Evolutionary conservation across 2,888 invertebrate genomes (phyloP).

Genomic region (Lapara coniferarum): DNA sequence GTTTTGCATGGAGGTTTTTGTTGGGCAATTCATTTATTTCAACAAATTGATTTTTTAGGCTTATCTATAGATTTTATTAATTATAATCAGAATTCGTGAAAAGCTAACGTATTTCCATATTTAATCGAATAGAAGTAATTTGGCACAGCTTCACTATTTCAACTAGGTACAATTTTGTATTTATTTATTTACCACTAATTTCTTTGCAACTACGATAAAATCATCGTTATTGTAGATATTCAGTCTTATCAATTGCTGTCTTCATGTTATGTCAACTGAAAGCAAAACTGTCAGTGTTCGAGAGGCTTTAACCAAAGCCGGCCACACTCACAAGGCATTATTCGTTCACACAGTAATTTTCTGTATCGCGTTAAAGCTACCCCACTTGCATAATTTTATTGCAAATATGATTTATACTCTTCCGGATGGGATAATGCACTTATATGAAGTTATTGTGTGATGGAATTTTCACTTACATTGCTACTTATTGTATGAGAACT

Average conservation of each 20-base stretch:
- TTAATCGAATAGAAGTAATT: too few species aligned
- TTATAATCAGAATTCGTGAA: too few species aligned
- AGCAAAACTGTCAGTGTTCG: conserved; percentile 14
- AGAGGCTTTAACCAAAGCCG: conserved; percentile 8
- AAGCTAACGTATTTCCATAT: too few species aligned
- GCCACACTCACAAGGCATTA: conserved; percentile 13
- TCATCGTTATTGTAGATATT: neutral
- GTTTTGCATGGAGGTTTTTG: neutral
- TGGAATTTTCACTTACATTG: neutral
- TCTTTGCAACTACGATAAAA: too few species aligned
- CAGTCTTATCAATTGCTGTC: too few species aligned
- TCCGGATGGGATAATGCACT: conserved; percentile 25
- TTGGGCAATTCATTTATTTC: neutral
- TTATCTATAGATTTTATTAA: too few species aligned
- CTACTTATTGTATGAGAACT: neutral
- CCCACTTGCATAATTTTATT: conserved; percentile 60
- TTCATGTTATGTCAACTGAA: neutral
- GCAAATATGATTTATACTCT: conserved; percentile 55
- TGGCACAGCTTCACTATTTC: too few species aligned
- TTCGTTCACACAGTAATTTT: conserved; percentile 47
- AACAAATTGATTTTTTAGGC: too few species aligned
- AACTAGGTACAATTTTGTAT: too few species aligned
- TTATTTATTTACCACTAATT: too few species aligned
- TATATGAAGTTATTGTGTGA: neutral
- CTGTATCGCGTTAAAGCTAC: conserved; percentile 46